Conservation (phyloP, 2,113 vertebrate genomes). For the Syngnathoides biaculeatus region DNA sequence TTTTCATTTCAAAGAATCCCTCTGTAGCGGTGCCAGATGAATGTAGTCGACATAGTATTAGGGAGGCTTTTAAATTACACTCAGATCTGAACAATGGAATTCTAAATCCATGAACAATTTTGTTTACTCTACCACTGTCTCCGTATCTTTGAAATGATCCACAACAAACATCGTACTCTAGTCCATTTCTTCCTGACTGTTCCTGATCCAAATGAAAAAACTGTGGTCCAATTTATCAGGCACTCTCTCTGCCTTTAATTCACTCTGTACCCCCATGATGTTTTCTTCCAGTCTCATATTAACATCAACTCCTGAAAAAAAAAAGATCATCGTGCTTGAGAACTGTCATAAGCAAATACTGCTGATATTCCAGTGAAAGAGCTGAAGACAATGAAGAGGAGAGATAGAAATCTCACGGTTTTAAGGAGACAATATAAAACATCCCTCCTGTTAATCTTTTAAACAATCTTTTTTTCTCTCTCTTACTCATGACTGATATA, state of each 20-base stretch:
- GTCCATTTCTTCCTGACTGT: conserved; percentile 1
- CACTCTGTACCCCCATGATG: background rate
- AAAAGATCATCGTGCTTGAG: conserved; percentile 16
- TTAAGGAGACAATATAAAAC: conserved; percentile 44
- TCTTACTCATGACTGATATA: background rate
- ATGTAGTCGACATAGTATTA: conserved; percentile 10
- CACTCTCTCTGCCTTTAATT: conserved; percentile 27
- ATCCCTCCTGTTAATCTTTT: conserved; percentile 42
- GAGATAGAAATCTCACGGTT: conserved; percentile 58
- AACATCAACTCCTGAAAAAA: conserved; percentile 30
- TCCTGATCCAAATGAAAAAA: conserved; percentile 19
- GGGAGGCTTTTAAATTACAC: background rate
- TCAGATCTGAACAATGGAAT: background rate
- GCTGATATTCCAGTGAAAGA: conserved; percentile 34
- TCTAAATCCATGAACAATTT: conserved; percentile 10
- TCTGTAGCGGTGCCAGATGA: conserved; percentile 6
- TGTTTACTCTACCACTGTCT: conserved; percentile 1
- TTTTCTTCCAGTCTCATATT: background rate
- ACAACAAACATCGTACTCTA: conserved; percentile 8
- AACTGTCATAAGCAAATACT: conserved; percentile 36
- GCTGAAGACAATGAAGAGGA: conserved; percentile 19
- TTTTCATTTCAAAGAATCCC: conserved; percentile 18
- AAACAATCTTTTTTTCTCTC: conserved; percentile 32
- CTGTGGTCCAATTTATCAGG: conserved; percentile 13
- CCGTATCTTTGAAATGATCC: background rate